phyloP scores from a whole-genome alignment of 2,113 vertebrate species.

The Grammomys dolichurus region DNA sequence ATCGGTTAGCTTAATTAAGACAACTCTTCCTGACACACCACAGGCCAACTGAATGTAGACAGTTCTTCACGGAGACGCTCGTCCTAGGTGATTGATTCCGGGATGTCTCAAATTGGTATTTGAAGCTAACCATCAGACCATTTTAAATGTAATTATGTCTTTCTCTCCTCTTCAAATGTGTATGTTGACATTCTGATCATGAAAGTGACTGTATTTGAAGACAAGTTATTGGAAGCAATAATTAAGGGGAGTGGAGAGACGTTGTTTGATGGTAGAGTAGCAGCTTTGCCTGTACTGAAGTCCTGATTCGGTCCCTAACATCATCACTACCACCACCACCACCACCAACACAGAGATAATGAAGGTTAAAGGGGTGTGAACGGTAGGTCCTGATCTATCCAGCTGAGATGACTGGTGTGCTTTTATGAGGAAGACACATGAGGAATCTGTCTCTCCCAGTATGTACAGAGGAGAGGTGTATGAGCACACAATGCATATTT shows the following conservation, averaged over 20 bases:
- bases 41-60: not conserved
- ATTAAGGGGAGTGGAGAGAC: not conserved
- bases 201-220: not conserved
- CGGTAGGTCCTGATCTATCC: not conserved
- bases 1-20: not conserved
- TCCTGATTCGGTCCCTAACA: not conserved
- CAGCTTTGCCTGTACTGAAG: not conserved
- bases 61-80: not conserved
- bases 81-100: not conserved
- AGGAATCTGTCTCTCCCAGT: not conserved
- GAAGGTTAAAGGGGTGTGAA: constrained; percentile 6
- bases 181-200: not conserved
- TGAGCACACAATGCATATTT: not conserved
- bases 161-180: not conserved
- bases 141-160: not conserved
- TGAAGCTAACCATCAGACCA: not conserved
- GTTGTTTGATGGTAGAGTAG: not conserved
- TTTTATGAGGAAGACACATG: constrained; percentile 1
- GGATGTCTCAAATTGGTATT: not conserved
- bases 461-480: not conserved
- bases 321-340: fast-evolving
- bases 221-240: constrained; percentile 7
- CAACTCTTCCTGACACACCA: not conserved
- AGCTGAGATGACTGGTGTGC: not conserved
- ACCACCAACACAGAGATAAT: not conserved